phyloP scores from a whole-genome alignment of 2,797 vertebrate species.

The Poecilia picta region DNA sequence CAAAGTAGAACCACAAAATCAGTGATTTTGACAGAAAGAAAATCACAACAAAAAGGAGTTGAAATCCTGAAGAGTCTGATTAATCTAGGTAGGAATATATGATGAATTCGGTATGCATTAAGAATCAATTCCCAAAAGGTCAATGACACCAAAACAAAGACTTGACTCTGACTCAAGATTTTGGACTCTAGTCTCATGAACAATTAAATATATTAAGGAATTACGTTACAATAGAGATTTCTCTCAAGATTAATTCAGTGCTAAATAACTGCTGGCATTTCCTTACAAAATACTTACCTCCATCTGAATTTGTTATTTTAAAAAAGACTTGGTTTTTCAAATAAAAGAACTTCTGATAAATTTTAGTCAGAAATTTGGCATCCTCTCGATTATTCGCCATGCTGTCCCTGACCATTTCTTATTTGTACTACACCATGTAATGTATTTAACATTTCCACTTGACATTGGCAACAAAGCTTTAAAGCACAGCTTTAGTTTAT shows the following conservation, averaged over 20 bases:
- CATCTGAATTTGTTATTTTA: background rate
- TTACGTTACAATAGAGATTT: background rate
- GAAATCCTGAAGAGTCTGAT: background rate
- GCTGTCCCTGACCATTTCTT: background rate
- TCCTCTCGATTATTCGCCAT: background rate
- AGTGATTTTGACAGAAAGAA: too few relatives aligned
- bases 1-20: too few relatives aligned
- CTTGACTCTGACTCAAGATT: background rate
- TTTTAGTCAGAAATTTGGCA: background rate
- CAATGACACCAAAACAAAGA: background rate
- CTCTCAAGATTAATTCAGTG: too few relatives aligned
- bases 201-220: background rate
- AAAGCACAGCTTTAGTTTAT: background rate
- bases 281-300: background rate
- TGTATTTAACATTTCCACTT: background rate
- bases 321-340: background rate
- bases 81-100: background rate
- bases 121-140: background rate
- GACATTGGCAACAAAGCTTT: background rate
- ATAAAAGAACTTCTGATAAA: background rate
- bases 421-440: background rate
- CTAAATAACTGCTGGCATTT: background rate
- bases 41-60: too few relatives aligned
- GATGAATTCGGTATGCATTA: background rate
- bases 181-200: background rate